Base-by-base conservation (phyloP, 2,888 invertebrate species). In the Hypolimnas misippus region DNA sequence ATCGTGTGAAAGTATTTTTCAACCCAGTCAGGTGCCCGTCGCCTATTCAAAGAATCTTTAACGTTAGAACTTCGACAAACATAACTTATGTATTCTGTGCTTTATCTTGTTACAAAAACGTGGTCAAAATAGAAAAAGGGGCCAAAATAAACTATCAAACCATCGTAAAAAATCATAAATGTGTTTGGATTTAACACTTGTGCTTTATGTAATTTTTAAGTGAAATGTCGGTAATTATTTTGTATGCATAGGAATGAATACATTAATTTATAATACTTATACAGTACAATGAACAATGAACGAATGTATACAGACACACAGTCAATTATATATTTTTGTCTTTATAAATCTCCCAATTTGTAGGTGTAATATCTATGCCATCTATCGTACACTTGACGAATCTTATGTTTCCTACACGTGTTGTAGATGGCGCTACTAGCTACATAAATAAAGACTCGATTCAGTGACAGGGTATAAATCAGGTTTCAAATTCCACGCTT, bases 1-100 rank as follows among this genome's bases (percentile, higher is more conserved):
- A 63, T 66, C 69, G 67, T 69, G 70, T 67, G 69, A 66, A 70
- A 67, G 68, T 64, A 64, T 63, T 60, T 65, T 63, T 63, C 55
- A 64, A 64, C 64, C 57, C 58, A 57, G 57, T 63, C 62, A 66
- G 59, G 63, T 62, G 53, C 50, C 49, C 29, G 29, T 29, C 54
- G 46, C 53, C 51, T 50, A 42, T 67, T 57, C 61, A 54, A 50
- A 65, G 64, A 60, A 64, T 59, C 33, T 60, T 38, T 33, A 17
- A 31, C 21, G 31, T 58, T 25, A 46, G 51, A 16, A 25, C 35
- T 38, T 38, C 21, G 21, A 42, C 19, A 58, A 31, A 52, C 42
- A 42, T 42, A 31, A 58, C 10, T 44, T 52, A 12, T 46, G 21
- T 21, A 12, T 25, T 25, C 21, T 46, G 17, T 6, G 14, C 17